phyloP scores from a whole-genome alignment of 2,113 vertebrate species.

The Okapia johnstoni region DNA sequence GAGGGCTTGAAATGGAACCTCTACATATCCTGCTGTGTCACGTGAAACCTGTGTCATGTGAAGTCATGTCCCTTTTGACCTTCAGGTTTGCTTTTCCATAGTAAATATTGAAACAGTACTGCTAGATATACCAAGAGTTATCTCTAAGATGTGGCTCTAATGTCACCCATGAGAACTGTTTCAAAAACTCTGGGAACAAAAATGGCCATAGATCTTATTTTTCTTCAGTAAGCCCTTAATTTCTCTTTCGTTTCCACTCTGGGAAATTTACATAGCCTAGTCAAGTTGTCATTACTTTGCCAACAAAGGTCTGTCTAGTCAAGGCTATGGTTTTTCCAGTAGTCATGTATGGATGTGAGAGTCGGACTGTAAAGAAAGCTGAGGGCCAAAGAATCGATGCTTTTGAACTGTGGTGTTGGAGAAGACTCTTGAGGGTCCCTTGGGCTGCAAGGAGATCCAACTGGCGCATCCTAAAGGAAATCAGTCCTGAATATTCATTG shows the following conservation, averaged over 20 bases:
- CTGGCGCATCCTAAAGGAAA: background rate
- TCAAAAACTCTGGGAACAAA: background rate
- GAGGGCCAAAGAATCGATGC: background rate
- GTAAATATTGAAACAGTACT: background rate
- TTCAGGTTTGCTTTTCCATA: slow-evolving; percentile 1
- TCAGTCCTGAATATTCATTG: background rate
- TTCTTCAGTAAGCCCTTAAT: background rate
- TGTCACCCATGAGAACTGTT: background rate
- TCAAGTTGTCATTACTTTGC: background rate
- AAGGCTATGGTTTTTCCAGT: background rate
- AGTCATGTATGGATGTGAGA: background rate
- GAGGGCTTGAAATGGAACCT: background rate
- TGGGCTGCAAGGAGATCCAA: background rate
- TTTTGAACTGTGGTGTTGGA: background rate
- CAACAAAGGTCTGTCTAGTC: background rate
- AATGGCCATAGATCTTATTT: background rate
- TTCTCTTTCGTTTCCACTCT: background rate
- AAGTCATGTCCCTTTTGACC: background rate
- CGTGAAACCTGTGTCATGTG: background rate
- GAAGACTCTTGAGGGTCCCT: background rate
- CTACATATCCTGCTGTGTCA: background rate
- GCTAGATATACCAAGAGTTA: background rate
- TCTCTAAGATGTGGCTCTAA: background rate
- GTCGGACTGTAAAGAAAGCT: background rate
- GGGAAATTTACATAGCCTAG: background rate